These are phyloP conservation scores for Coracias cyanogaster DNA, from an alignment of 2,797 vertebrate species.

Conservation along the genomic window DNA sequence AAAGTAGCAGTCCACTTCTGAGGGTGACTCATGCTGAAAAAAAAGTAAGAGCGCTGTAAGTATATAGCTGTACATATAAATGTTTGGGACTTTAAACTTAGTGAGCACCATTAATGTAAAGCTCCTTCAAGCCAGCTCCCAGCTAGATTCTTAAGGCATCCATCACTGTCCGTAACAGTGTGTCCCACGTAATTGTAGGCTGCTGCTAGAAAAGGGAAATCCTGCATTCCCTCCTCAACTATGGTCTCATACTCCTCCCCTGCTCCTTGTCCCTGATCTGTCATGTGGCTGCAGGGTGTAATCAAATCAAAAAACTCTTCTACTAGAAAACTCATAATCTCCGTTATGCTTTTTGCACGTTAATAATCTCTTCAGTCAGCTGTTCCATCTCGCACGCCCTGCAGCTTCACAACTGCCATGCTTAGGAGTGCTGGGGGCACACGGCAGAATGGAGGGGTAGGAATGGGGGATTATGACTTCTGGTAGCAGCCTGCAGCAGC, in stretches of 20 bases:
- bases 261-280: neutral
- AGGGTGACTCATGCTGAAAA: constrained; percentile 71
- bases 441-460: neutral
- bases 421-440: neutral
- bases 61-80: neutral
- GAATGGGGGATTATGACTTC: neutral
- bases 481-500: neutral
- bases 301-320: neutral
- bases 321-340: neutral
- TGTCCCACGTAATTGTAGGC: neutral
- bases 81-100: neutral
- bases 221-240: neutral
- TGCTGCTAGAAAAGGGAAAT: neutral
- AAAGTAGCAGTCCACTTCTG: constrained; percentile 79
- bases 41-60: constrained; percentile 2
- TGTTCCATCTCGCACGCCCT: neutral
- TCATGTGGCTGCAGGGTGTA: neutral
- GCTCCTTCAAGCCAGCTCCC: neutral
- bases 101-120: neutral
- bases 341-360: neutral
- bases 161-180: neutral
- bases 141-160: neutral
- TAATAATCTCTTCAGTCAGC: neutral
- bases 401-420: neutral
- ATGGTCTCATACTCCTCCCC: neutral